Evolutionary conservation across 2,797 vertebrate species (phyloP).

Genomic region (Falco novaeseelandiae): DNA sequence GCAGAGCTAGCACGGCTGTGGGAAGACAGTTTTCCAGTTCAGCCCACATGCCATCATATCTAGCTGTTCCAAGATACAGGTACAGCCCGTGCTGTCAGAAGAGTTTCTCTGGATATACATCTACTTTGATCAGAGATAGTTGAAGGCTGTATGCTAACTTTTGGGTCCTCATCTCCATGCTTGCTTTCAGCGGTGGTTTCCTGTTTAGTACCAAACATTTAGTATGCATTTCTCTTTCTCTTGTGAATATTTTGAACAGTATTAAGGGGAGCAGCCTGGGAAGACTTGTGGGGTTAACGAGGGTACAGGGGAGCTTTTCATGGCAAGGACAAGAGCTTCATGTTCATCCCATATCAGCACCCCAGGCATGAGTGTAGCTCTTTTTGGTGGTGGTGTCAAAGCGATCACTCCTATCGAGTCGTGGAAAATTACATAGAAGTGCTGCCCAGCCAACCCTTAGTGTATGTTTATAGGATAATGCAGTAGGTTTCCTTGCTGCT

Average conservation of each 20-base stretch:
- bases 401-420: background rate
- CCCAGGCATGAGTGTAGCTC: background rate
- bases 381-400: background rate
- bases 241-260: background rate
- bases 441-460: background rate
- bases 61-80: background rate
- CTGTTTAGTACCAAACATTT: background rate
- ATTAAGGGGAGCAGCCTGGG: background rate
- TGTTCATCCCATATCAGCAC: background rate
- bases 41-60: background rate
- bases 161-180: background rate
- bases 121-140: background rate
- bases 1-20: background rate
- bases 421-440: background rate
- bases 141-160: background rate
- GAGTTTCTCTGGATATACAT: background rate
- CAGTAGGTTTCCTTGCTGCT: slow-evolving; percentile 7
- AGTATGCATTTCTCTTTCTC: background rate
- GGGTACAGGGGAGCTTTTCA: background rate
- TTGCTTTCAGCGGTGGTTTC: background rate
- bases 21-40: background rate
- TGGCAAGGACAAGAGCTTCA: background rate
- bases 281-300: background rate
- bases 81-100: background rate
- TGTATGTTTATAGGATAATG: background rate